A percentile compares a stretch with the other conserved stretches of the same genome.
Conservation (phyloP, 1,140 invertebrate genomes). For the Xylocopa sonorina region DNA sequence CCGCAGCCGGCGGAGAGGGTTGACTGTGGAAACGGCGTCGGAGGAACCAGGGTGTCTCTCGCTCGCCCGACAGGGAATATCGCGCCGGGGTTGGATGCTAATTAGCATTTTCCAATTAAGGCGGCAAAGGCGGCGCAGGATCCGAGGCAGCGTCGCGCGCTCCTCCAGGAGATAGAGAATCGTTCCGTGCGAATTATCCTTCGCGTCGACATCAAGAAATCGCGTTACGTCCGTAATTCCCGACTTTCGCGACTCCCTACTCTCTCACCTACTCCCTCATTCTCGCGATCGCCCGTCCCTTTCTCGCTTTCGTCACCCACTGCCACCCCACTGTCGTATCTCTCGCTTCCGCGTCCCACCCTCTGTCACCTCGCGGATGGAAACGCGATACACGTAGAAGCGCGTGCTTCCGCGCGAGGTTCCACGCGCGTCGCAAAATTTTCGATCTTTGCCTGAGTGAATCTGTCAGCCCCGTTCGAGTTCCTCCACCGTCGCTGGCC, state of each 20-base stretch:
- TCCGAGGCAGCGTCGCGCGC: slow-evolving; percentile 33
- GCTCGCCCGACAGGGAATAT: slow-evolving; percentile 65
- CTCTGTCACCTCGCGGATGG: slow-evolving; percentile 24
- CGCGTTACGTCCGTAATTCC: slow-evolving; percentile 63
- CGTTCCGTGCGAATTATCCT: slow-evolving; percentile 66
- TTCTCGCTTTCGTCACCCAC: too few species aligned
- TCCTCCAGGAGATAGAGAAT: slow-evolving; percentile 62
- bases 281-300: too few species aligned
- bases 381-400: slow-evolving; percentile 30
- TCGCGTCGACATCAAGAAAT: slow-evolving; percentile 65
- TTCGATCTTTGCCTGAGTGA: not conserved
- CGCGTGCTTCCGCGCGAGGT: not conserved
- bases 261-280: too few species aligned
- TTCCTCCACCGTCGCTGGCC: not conserved
- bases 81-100: slow-evolving; percentile 65
- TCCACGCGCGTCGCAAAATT: slow-evolving; percentile 8
- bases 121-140: slow-evolving; percentile 56
- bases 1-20: not conserved
- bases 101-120: slow-evolving; percentile 72
- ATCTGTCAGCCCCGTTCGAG: not conserved
- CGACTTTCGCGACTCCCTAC: slow-evolving; percentile 42
- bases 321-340: too few species aligned
- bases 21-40: too few species aligned
- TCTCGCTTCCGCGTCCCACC: not conserved
- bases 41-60: not conserved